Evolutionary conservation across 2,888 invertebrate genomes (phyloP), one percentile per base, ranked within the genome.

Genomic region (Lasioglossum villosulum): DNA sequence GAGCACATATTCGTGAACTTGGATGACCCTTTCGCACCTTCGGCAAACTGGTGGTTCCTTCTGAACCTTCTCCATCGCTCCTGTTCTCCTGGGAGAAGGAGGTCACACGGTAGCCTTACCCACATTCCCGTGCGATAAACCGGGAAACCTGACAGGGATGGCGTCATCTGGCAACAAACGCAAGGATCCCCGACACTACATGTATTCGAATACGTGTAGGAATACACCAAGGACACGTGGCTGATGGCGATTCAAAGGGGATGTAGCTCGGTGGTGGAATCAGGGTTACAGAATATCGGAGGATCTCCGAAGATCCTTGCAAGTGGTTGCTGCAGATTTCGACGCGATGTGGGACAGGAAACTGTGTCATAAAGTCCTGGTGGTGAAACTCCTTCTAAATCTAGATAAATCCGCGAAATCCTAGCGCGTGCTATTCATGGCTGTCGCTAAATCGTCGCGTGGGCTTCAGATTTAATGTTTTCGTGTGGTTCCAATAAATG

Each of bases 81-180:
- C 93, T 95, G 93, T 86, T 95, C 93, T 93, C 95, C 95, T 94
- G 93, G 92, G 94, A 94, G 86, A 91, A 93, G 94, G 95, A 95
- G 95, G 95, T 95, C 95, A 95, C 94, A 93, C 91, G 89, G 89
- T 91, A 94, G 94, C 94, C 94, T 95, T 94, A 94, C 93, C 95
- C 93, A 94, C 93, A 94, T 95, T 93, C 93, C 93, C 93, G 93
- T 94, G 93, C 93, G 94, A 92, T 91, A 91, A 90, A 81, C 87
- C 86, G 86, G 90, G 86, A 90, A 90, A 84, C 88, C 89, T 66
- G 80, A 82, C 83, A 79, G 85, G 83, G 84, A 80, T 80, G 77
- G 77, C 78, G 74, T 79, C 77, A 76, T 39, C 68, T 78, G 34
- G 63, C 77, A 78, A 83, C 80, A 86, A 74, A 78, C 83, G 39